Percentiles rank a stretch among this genome's conserved stretches.
Evolutionary conservation across 2,888 invertebrate genomes (phyloP).

Genomic region (Mimachlamys varia): DNA sequence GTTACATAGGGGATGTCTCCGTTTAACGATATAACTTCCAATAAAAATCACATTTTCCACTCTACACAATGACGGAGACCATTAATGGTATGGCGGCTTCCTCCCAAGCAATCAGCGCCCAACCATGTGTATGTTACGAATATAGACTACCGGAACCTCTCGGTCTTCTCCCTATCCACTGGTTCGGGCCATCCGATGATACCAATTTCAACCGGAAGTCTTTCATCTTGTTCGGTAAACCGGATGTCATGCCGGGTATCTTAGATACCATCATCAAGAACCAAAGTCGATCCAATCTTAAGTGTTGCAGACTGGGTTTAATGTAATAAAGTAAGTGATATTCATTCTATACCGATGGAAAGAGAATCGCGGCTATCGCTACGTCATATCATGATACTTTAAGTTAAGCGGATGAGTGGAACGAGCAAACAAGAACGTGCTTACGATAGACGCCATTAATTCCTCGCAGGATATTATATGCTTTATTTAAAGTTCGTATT

Average conservation of each 20-base stretch:
- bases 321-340: not conserved
- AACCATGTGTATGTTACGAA: constrained; percentile 23
- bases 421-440: not conserved
- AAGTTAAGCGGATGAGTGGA: not conserved
- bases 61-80: not conserved
- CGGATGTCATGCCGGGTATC: not conserved
- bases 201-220: constrained; percentile 5
- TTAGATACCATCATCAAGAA: not conserved
- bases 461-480: too few species aligned
- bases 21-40: constrained; percentile 5
- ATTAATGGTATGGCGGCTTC: not conserved
- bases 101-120: not conserved
- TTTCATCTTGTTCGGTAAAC: constrained; percentile 17
- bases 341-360: not conserved
- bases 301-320: not conserved
- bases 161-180: not conserved
- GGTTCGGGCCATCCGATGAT: not conserved
- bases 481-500: too few species aligned
- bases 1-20: not conserved
- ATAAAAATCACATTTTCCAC: constrained; percentile 28
- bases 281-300: not conserved
- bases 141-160: not conserved
- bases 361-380: too few species aligned
- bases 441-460: too few species aligned
- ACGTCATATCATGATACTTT: not conserved